These are phyloP conservation scores for Psittacus erithacus DNA, from an alignment of 2,113 vertebrate species.

Conservation along the genomic window DNA sequence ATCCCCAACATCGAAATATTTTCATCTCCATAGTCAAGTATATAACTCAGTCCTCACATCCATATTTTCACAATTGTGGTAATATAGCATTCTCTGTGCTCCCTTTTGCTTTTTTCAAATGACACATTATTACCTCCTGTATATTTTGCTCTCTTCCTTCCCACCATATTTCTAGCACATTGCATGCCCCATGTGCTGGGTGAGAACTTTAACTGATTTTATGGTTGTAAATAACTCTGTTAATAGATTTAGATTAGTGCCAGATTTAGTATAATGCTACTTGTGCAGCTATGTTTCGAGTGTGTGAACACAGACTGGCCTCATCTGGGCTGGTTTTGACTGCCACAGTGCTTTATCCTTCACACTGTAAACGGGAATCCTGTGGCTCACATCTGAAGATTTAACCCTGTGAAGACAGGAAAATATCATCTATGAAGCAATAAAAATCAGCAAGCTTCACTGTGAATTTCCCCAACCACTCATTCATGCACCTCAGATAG, in stretches of 20 bases:
- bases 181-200: not conserved
- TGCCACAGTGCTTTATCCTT: not conserved
- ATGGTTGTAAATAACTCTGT: not conserved
- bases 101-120: not conserved
- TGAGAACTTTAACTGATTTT: not conserved
- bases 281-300: not conserved
- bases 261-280: not conserved
- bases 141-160: not conserved
- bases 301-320: not conserved
- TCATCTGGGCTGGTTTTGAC: not conserved
- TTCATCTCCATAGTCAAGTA: not conserved
- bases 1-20: not conserved
- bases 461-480: rapidly evolving
- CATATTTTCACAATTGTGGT: not conserved
- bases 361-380: not conserved
- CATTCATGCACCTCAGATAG: not conserved
- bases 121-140: not conserved
- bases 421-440: not conserved
- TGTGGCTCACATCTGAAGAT: not conserved
- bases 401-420: not conserved
- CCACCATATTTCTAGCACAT: not conserved
- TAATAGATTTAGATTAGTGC: slow-evolving; percentile 6
- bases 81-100: not conserved
- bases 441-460: not conserved
- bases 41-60: not conserved